Conservation (phyloP, 2,113 vertebrate species). For the Corythornis madagascariensis region DNA sequence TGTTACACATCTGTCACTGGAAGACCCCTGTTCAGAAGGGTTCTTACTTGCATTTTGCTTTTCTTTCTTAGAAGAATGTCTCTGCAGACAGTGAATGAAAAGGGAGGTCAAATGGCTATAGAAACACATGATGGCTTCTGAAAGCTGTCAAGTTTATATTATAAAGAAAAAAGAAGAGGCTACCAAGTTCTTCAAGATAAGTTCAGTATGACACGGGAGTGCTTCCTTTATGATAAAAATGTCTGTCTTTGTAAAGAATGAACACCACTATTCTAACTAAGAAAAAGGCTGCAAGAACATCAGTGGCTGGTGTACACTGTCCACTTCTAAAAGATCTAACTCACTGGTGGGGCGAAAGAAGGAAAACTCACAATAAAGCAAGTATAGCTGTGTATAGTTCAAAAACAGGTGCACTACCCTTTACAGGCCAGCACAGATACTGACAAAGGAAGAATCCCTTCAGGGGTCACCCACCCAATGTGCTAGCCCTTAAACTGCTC, state of each 20-base stretch:
- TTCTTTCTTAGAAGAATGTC: neutral
- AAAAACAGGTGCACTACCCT: neutral
- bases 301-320: neutral
- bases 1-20: neutral
- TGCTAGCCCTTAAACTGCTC: neutral
- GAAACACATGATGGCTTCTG: neutral
- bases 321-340: neutral
- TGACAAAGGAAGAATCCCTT: neutral
- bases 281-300: neutral
- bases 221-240: neutral
- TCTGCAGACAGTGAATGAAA: neutral
- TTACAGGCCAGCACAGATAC: neutral
- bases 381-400: neutral
- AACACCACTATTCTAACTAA: neutral
- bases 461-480: neutral
- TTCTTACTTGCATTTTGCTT: neutral
- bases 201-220: neutral
- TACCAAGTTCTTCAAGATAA: neutral
- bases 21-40: neutral
- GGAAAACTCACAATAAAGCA: neutral
- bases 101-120: neutral
- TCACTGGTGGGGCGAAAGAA: neutral
- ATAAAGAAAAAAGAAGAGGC: neutral
- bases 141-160: slow-evolving; percentile 23
- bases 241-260: neutral